A percentile compares a stretch with the other conserved stretches of the same genome.
Conservation (phyloP, 2,888 invertebrate genomes). For the Cacoxenus indagator region DNA sequence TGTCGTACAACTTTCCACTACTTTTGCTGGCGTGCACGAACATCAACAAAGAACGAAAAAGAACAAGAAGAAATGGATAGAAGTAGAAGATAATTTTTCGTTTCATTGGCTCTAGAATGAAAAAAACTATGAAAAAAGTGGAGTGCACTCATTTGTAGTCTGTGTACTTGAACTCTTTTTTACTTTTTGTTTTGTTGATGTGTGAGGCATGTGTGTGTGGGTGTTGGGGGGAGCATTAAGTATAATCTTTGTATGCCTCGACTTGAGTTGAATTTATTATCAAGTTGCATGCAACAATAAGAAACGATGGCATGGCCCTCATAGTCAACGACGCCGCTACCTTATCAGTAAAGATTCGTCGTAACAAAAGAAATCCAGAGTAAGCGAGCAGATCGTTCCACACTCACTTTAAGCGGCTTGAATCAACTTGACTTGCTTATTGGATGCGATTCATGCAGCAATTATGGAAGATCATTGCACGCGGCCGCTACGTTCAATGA, state of each 20-base stretch:
- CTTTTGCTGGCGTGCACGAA: neutral
- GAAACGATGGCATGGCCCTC: neutral
- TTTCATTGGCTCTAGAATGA: no score
- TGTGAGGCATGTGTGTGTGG: neutral
- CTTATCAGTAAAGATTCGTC: slow-evolving; percentile 46
- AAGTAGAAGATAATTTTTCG: no score
- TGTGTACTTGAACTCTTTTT: slow-evolving; percentile 48
- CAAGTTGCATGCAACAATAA: slow-evolving; percentile 50
- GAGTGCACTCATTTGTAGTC: neutral
- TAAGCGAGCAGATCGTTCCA: slow-evolving; percentile 33
- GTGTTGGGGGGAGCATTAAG: slow-evolving; percentile 5
- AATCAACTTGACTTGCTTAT: neutral
- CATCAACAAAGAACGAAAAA: no score
- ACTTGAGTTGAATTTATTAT: slow-evolving; percentile 44
- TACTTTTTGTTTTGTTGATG: slow-evolving; percentile 22
- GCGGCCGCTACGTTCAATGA: slow-evolving; percentile 51
- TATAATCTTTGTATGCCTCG: slow-evolving; percentile 8
- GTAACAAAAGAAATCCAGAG: neutral
- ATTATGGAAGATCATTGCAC: slow-evolving; percentile 49
- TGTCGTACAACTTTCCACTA: slow-evolving; percentile 17
- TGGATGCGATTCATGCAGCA: slow-evolving; percentile 26
- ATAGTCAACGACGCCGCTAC: no score
- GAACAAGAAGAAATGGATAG: no score
- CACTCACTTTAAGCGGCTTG: neutral
- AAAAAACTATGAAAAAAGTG: no score